Conservation (phyloP, 2,888 invertebrate species). For the Cistogaster globosa region DNA sequence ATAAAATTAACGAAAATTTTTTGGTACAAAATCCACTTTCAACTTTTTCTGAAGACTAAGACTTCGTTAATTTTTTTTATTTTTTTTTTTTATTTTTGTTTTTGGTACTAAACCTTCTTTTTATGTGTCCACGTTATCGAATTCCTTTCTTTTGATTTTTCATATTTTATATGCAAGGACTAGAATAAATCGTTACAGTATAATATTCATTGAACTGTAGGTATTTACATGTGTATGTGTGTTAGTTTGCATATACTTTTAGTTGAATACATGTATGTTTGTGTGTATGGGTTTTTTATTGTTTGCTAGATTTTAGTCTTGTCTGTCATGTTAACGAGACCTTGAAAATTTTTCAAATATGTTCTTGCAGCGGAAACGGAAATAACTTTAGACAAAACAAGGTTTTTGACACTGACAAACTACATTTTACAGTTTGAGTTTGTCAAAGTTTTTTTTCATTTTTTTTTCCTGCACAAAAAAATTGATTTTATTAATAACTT, state of each 20-base stretch:
- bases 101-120: background rate
- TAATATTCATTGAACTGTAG: conserved; percentile 30
- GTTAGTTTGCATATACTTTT: too few relatives aligned
- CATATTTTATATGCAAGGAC: conserved; percentile 58
- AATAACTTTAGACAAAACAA: conserved; percentile 70
- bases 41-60: background rate
- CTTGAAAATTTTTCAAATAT: conserved; percentile 50
- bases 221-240: background rate
- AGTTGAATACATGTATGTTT: too few relatives aligned
- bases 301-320: conserved; percentile 12
- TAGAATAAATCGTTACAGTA: conserved; percentile 7
- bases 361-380: conserved; percentile 65
- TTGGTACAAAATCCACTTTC: background rate
- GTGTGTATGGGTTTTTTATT: background rate
- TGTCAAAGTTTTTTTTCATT: conserved; percentile 2
- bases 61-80: background rate
- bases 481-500: conserved; percentile 47
- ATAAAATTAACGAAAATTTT: conserved; percentile 8
- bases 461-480: conserved; percentile 3
- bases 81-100: too few relatives aligned
- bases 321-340: conserved; percentile 45
- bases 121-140: background rate
- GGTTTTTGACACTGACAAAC: conserved; percentile 69
- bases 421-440: conserved; percentile 30
- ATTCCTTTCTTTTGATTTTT: conserved; percentile 58